Conservation (phyloP, 30 jellyfish, hydroid and myxozoan species). For the Aurelia aurita region DNA sequence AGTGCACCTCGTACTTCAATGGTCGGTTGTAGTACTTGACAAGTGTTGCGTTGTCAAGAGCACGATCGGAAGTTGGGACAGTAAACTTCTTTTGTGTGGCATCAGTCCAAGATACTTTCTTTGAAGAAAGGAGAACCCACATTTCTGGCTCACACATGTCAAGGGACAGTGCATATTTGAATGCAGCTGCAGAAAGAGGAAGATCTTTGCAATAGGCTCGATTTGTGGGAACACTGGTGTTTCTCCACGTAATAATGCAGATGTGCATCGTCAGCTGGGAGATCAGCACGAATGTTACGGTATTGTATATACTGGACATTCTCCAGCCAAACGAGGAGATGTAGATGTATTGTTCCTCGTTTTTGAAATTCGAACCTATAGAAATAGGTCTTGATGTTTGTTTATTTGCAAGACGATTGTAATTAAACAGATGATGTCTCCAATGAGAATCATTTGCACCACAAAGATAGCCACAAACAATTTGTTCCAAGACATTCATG, state of each 20-base stretch:
- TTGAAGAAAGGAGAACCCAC: not conserved
- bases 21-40: conserved; percentile 11
- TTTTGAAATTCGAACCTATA: conserved; percentile 53
- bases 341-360: conserved; percentile 29
- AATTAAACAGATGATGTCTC: conserved; percentile 31
- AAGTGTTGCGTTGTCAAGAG: not conserved
- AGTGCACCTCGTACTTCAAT: not conserved
- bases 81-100: not conserved
- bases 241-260: not conserved
- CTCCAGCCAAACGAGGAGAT: conserved; percentile 49
- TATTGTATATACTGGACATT: not conserved
- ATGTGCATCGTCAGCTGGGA: not conserved
- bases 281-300: not conserved
- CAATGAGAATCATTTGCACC: conserved; percentile 27
- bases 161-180: not conserved
- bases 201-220: not conserved
- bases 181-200: not conserved
- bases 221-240: not conserved
- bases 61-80: not conserved
- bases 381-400: conserved; percentile 3
- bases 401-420: not conserved
- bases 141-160: too few species aligned
- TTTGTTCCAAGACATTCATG: conserved; percentile 45
- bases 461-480: conserved; percentile 51
- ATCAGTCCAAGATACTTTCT: not conserved